Evolutionary conservation across 2,797 vertebrate species (phyloP).

Genomic region (Fistularia tabacaria): DNA sequence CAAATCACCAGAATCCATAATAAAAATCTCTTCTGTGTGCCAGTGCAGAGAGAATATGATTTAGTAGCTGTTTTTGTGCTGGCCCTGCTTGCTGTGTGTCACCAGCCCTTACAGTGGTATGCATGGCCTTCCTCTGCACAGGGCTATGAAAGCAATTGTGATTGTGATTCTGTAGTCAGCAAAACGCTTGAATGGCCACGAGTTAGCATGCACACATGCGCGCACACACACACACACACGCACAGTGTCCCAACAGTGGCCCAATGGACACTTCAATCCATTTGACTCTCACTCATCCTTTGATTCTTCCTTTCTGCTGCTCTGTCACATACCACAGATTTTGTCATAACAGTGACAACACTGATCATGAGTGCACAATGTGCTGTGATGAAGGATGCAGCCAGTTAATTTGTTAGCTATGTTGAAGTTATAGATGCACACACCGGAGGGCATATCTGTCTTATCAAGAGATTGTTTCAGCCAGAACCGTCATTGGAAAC

Average conservation of each 20-base stretch:
- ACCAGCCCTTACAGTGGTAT: conserved; percentile 67
- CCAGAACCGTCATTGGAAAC: conserved; percentile 23
- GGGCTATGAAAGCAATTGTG: conserved; percentile 76
- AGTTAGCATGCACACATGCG: conserved; percentile 51
- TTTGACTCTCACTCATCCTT: conserved; percentile 68
- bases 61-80: conserved; percentile 57
- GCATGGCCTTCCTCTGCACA: conserved; percentile 68
- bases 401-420: conserved; percentile 30
- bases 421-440: background rate
- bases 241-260: conserved; percentile 44
- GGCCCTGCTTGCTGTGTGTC: conserved; percentile 53
- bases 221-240: conserved; percentile 21
- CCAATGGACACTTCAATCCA: conserved; percentile 69
- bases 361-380: conserved; percentile 37
- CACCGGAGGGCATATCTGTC: background rate
- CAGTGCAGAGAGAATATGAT: conserved; percentile 50
- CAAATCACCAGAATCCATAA: conserved; percentile 55
- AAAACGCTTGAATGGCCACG: conserved; percentile 71
- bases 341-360: conserved; percentile 65
- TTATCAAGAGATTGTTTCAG: background rate
- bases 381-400: conserved; percentile 24
- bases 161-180: conserved; percentile 75
- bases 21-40: conserved; percentile 49
- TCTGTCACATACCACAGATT: conserved; percentile 63
- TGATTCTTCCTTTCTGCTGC: conserved; percentile 55